Base-by-base conservation (phyloP, 2,888 invertebrate genomes). In the Sarcophaga caerulescens region DNA sequence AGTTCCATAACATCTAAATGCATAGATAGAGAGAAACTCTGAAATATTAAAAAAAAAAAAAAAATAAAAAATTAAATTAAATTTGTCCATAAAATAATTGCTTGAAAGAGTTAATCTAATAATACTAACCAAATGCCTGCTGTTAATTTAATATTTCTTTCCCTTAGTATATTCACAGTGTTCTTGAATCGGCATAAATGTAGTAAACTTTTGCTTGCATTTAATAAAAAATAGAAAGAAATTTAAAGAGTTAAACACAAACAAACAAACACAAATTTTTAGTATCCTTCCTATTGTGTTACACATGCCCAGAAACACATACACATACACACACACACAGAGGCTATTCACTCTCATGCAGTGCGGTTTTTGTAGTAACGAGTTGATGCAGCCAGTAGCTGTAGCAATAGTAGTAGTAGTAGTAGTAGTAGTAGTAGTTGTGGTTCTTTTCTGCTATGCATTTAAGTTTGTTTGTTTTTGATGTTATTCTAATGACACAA, bases 391-490 rank as follows among this genome's bases (percentile, higher is more conserved):
- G 77, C 44, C 10, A 10, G 35, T 35, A 35, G 35, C 35, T 35
- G 35, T 35, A 6, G 35, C 35, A 81, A 65, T 84, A 81, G 86
- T 81, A 84, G 84, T 78, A 74, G 52, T 4, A 1, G 12, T 12
- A 81, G 70, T 81, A 81, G 70, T 84, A 81, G 86, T 84, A 84
- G 84, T 78, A 74, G 52, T 52, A 12, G 12, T 12, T 52, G 52
- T 52, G 52, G 12, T 52, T 52, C 0, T 6, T 52, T 68, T 60
- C 68, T 78, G 84, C 78, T 81, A 78, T 84, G 78, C 78, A 81
- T 86, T 86, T 81, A 79, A 86, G 69, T 70, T 84, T 84, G 70
- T 69, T 74, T 65, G 75, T 47, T 82, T 11, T 74, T 85, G 14
- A 66, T 80, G 35, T 19, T 85, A 11, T 73, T 47, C 62, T 19